Evolutionary conservation across 2,797 vertebrate species (phyloP), one percentile per base, ranked within the genome.

Genomic region (Acropternis orthonyx): DNA sequence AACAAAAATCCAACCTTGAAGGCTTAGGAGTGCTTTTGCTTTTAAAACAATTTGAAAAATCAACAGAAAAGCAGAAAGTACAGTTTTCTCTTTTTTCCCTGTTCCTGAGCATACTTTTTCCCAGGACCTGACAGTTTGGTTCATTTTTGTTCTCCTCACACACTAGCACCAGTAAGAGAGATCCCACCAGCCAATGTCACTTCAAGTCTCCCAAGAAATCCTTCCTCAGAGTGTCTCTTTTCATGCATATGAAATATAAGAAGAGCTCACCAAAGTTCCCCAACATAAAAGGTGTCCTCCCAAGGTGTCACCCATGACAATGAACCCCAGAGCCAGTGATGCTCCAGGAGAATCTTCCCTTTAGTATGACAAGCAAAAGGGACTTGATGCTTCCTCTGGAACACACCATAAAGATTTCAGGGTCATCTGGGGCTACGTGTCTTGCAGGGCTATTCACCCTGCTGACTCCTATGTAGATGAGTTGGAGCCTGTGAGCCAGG

Each of bases 381-480:
- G 21, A 69, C 12, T 27, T 1, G 1, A 12, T 7, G 20, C 10
- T 49, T 17, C 26, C 39, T 41, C 54, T 77, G 41, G 48, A 61
- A 21, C 5, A 0, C 2, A 10, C n/a, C 49, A 12, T 8, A 6
- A 1, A 30, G n/a, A 21, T 11, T 34, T n/a, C 1, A 1, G 72
- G 72, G 36, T 67, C 75, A 22, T 2, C 10, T 71, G 32, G 30
- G 62, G 36, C 59, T 6, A 1, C 0, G 0, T n/a, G 4, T 27
- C 55, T 34, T 30, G 48, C 41, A 30, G 83, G 48, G 16, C 39
- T 13, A 0, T 24, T 59, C 63, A 28, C 34, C 32, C 41, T 46
- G 22, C 44, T 77, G 68, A 34, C 56, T 62, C n/a, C 39, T 21
- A 0, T 1, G 58, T 36, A 6, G 18, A 30, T 21, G 28, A 55